Conservation (phyloP, 2,888 invertebrate genomes). For the Aphrophora alni region DNA sequence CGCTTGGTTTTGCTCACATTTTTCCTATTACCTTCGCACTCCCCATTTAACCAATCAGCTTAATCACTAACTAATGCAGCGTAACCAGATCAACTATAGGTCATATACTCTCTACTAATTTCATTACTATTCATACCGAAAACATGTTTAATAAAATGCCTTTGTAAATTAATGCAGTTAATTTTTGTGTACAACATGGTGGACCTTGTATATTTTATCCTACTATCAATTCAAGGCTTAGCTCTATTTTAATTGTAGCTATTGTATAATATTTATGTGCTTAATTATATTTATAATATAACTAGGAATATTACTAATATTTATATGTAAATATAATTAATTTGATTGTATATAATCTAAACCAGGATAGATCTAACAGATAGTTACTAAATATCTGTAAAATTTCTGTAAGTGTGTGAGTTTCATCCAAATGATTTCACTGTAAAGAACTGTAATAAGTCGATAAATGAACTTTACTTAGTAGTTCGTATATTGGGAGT, state of each 20-base stretch:
- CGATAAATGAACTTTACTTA: too few relatives aligned
- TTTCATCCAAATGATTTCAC: too few relatives aligned
- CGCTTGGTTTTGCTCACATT: slow-evolving; percentile 2
- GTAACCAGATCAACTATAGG: neutral
- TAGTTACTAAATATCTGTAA: too few relatives aligned
- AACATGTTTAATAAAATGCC: neutral
- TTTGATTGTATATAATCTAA: too few relatives aligned
- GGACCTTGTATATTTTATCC: neutral
- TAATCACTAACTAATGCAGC: neutral
- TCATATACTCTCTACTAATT: neutral
- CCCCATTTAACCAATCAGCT: neutral
- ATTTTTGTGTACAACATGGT: neutral
- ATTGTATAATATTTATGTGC: neutral
- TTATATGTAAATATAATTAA: neutral
- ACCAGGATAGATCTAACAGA: too few relatives aligned
- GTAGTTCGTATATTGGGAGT: too few relatives aligned
- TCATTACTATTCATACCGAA: neutral
- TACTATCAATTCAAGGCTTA: too few relatives aligned
- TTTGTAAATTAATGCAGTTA: neutral
- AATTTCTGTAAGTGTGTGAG: too few relatives aligned
- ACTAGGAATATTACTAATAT: too few relatives aligned
- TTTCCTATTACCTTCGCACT: neutral
- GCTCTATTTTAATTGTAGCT: neutral
- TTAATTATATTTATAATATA: neutral
- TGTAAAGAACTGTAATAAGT: too few relatives aligned